Base-by-base conservation (phyloP, 2,888 invertebrate genomes). In the Masnerella sp. region DNA sequence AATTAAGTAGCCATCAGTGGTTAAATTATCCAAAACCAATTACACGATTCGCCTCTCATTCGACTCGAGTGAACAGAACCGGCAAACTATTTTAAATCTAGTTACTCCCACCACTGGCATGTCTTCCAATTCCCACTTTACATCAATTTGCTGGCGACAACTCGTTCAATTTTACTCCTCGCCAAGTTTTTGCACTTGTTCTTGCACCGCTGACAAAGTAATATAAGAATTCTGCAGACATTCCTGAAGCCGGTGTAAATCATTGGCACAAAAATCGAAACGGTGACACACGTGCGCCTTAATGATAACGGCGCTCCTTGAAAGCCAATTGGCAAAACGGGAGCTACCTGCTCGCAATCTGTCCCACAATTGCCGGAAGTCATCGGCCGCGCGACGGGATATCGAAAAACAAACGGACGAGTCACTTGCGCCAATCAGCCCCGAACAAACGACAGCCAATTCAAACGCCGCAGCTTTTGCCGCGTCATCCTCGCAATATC, bases 341-440 rank as follows among this genome's bases (percentile, higher is more conserved):
- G 54, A 69, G 45, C 51, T 43, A 38, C 34, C 14, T 56, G 51
- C 30, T 32, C 30, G 59, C 67, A 71, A 75, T 65, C 47, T 75
- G 75, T 64, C 59, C 32, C 47, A 77, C 77, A 76, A 78, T 77
- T 77, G 68, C 70, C 78, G 79, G 78, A 78, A 78, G 74, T 72
- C 67, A 74, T 73, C 59, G 70, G 36, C 17, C 43, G 62, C 76
- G 52, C 76, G 64, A 75, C 77, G 78, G 79, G 78, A 78, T 75
- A 78, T 79, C 78, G 78, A 76, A 76, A 77, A 78, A 78, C 69
- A 78, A 80, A 79, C 65, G 74, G 47, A 72, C 76, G 15, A 77
- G 75, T 78, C 77, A 77, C 61, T 76, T 58, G 38, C 38, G 40
- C 51, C 36, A 49, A 47, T 64, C n/a, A n/a, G n/a, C n/a, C n/a